Base-by-base conservation (phyloP, 2,888 invertebrate species). In the Mallateleia sp. region DNA sequence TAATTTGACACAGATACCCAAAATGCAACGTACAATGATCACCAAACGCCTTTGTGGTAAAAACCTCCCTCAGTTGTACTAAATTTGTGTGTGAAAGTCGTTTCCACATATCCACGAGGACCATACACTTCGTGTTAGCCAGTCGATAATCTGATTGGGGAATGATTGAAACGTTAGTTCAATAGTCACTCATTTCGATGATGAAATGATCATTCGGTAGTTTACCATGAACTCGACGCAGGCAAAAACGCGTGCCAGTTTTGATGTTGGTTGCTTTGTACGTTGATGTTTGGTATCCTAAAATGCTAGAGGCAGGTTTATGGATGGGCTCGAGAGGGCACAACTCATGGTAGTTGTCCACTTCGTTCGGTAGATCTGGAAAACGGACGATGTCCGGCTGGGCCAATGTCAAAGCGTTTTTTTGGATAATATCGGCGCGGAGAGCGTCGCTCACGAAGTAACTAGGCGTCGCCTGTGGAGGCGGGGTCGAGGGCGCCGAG, bases 11-110 rank as follows among this genome's bases (percentile, higher is more conserved):
- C n/a, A n/a, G n/a, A n/a, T n/a, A n/a, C n/a, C n/a, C n/a, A 28
- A 28, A 38, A 38, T 9, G 11, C 14, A 91, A 96, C 97, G 96
- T 95, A 99, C 98, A 99, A 95, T 98, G 97, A 96, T 99, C 99
- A 92, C 98, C 98, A 95, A 99, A 99, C 60, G 98, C 98, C 96
- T 99, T 98, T 50, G 99, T 99, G 45, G 98, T 98, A 95, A 99
- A 99, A 91, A 98, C 98, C 95, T 99, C 99, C 93, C 98, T 97
- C 80, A 99, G 96, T 92, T 98, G 98, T 84, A 99, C 98, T 91
- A 99, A 97, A 96, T 99, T 99, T 92, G 99, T 98, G 95, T 99
- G 99, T 93, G 97, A 97, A 79, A 99, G 96, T 95, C 98, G 98
- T 95, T 98, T 99, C 99, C 99, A 99, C 96, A 97, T 96, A 92